These are phyloP conservation scores for Orthosia gothica DNA, from an alignment of 2,888 invertebrate genomes.

Conservation along the genomic window DNA sequence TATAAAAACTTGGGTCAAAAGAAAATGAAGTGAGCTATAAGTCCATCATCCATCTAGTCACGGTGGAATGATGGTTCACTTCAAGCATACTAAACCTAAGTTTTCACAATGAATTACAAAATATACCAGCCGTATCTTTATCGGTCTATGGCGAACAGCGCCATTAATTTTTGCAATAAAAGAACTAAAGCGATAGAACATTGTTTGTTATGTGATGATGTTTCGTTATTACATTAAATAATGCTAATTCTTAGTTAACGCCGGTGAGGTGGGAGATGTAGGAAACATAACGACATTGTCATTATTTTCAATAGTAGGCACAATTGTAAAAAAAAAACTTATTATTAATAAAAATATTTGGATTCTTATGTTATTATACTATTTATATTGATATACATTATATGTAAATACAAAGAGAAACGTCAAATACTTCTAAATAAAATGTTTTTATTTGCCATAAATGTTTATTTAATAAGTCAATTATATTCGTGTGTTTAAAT, in stretches of 20 bases:
- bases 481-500: background rate
- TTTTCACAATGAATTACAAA: too few species aligned
- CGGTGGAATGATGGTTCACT: too few species aligned
- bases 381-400: background rate
- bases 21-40: too few species aligned
- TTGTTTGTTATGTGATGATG: background rate
- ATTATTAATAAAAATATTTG: background rate
- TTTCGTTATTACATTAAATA: slow-evolving; percentile 12
- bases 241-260: background rate
- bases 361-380: background rate
- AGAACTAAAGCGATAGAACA: too few species aligned
- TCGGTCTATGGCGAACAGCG: background rate
- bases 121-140: background rate
- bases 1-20: too few species aligned
- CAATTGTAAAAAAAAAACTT: background rate
- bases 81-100: too few species aligned
- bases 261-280: slow-evolving; percentile 30
- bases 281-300: background rate
- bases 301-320: slow-evolving; percentile 6
- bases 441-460: background rate
- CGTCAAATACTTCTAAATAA: slow-evolving; percentile 2
- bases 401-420: background rate
- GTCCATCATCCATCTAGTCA: too few species aligned
- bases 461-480: background rate
- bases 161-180: background rate